Conservation (phyloP, 2,888 invertebrate genomes). For the Amorpha juglandis region DNA sequence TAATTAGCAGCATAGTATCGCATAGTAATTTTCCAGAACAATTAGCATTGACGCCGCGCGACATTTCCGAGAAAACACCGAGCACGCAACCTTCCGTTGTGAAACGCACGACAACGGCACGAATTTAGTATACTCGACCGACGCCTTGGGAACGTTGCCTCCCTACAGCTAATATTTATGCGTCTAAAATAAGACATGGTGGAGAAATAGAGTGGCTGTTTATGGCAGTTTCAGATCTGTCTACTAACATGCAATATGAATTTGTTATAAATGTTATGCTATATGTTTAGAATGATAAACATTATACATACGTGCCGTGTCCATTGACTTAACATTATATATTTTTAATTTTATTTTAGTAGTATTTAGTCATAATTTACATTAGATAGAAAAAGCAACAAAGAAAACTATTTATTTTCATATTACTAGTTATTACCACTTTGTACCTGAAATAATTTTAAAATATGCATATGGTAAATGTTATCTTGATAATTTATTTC, state of each 20-base stretch:
- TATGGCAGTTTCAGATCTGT: not conserved
- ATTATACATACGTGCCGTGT: too few species aligned
- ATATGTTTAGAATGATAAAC: not conserved
- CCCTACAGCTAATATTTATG: conserved; percentile 17
- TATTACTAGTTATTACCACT: too few species aligned
- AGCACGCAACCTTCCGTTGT: conserved; percentile 30
- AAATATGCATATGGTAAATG: too few species aligned
- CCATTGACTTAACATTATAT: too few species aligned
- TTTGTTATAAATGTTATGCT: not conserved
- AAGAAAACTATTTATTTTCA: too few species aligned
- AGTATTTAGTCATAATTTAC: too few species aligned
- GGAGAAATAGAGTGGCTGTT: not conserved
- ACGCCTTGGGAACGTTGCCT: conserved; percentile 7
- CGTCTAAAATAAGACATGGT: not conserved
- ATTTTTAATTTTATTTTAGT: too few species aligned
- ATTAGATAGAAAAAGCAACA: too few species aligned
- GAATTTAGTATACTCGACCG: conserved; percentile 9
- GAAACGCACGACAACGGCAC: conserved; percentile 27
- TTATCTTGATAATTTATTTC: too few species aligned
- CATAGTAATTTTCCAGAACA: conserved; percentile 54
- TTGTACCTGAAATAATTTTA: too few species aligned
- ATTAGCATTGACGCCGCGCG: conserved; percentile 38
- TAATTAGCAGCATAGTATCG: conserved; percentile 42
- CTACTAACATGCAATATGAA: not conserved
- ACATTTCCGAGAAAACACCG: conserved; percentile 41